Evolutionary conservation across 2,888 invertebrate genomes (phyloP).

Genomic region (Eristalis tenax): DNA sequence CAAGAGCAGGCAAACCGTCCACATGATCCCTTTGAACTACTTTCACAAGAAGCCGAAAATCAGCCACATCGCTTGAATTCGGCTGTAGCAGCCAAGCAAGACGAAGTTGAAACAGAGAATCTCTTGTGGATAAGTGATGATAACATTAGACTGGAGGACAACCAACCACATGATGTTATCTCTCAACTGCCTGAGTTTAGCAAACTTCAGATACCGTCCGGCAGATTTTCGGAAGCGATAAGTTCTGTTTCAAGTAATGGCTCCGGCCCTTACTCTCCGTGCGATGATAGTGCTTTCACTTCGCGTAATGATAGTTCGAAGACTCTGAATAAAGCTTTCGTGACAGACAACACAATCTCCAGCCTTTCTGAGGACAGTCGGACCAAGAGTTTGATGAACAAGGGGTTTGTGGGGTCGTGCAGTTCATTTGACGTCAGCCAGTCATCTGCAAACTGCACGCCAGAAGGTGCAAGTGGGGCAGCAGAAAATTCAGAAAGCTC

Average conservation of each 20-base stretch:
- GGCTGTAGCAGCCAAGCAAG: conserved; percentile 4
- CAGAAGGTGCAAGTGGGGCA: conserved; percentile 56
- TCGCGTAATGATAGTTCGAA: conserved; percentile 60
- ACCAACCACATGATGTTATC: not conserved
- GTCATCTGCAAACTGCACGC: conserved; percentile 48
- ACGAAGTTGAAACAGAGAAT: conserved; percentile 50
- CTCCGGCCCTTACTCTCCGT: conserved; percentile 24
- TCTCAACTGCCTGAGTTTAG: conserved; percentile 27
- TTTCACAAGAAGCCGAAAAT: conserved; percentile 73
- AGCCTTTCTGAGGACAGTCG: conserved; percentile 53
- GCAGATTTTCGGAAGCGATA: conserved; percentile 46
- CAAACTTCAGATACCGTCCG: conserved; percentile 46
- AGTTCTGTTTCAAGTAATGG: conserved; percentile 55
- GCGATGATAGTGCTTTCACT: conserved; percentile 55
- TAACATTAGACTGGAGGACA: conserved; percentile 45
- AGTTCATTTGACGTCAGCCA: conserved; percentile 57
- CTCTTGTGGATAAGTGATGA: conserved; percentile 62
- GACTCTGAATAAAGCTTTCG: conserved; percentile 51
- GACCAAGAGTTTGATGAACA: conserved; percentile 52
- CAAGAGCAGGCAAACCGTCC: conserved; percentile 73
- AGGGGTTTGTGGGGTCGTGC: conserved; percentile 47
- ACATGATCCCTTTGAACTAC: conserved; percentile 75
- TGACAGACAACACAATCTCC: conserved; percentile 52
- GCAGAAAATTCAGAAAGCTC: conserved; percentile 80
- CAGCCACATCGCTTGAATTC: conserved; percentile 52